phyloP scores from a whole-genome alignment of 2,113 vertebrate genomes.

The Centropristis striata region DNA sequence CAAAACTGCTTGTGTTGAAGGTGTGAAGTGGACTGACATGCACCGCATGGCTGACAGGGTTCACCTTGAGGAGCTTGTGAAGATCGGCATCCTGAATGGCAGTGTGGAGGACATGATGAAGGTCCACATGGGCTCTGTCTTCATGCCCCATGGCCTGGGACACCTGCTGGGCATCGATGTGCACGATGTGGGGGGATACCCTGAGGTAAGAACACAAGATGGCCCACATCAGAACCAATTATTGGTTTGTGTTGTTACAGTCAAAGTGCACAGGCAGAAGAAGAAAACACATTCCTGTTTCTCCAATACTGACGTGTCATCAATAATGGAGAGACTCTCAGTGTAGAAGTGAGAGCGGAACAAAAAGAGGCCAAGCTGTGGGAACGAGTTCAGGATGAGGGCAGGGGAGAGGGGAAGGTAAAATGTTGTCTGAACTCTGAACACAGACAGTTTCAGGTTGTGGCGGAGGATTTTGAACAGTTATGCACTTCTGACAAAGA shows the following conservation, averaged over 20 bases:
- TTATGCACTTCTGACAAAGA: not conserved
- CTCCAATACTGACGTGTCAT: conserved; percentile 41
- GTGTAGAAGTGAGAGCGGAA: conserved; percentile 19
- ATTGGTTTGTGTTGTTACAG: not conserved
- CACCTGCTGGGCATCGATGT: conserved; percentile 97
- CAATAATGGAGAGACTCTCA: conserved; percentile 11
- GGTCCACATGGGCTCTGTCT: conserved; percentile 92
- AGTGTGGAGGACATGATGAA: conserved; percentile 90
- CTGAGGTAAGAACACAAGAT: conserved; percentile 87
- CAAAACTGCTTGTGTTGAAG: conserved; percentile 72
- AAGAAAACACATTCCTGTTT: not conserved
- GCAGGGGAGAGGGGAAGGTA: conserved; percentile 18
- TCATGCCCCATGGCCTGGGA: conserved; percentile 98
- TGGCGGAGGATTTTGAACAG: conserved; percentile 18
- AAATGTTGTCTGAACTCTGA: conserved; percentile 22
- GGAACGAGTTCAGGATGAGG: conserved; percentile 39
- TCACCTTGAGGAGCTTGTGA: conserved; percentile 93
- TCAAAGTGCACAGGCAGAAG: not conserved
- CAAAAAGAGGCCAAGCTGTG: conserved; percentile 20
- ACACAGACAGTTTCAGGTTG: conserved; percentile 15
- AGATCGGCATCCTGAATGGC: conserved; percentile 90
- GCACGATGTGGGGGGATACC: conserved; percentile 97
- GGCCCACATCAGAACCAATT: not conserved
- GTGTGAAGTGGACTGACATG: conserved; percentile 95
- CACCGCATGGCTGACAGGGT: conserved; percentile 93